A percentile compares a stretch with the other conserved stretches of the same genome.
phyloP scores from a whole-genome alignment of 1,140 invertebrate species.

The Polyergus mexicanus region DNA sequence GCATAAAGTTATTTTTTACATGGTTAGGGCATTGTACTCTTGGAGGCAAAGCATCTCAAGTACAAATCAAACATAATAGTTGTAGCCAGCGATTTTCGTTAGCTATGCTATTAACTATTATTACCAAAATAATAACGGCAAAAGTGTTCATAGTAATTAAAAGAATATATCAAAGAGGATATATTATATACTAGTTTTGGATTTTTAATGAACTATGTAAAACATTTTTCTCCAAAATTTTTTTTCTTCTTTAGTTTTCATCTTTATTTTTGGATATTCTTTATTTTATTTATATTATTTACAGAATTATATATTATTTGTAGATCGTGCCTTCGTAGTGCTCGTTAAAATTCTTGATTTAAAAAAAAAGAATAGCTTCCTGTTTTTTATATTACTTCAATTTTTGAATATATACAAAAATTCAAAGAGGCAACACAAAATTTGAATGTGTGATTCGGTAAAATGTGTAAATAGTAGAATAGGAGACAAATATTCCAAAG shows the following conservation, averaged over 20 bases:
- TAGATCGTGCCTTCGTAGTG: constrained; percentile 48
- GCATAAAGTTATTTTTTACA: constrained; percentile 19
- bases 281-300: constrained; percentile 2
- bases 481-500: constrained; percentile 20
- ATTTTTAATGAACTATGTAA: constrained; percentile 16
- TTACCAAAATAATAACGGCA: constrained; percentile 50
- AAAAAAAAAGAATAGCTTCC: background rate
- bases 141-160: constrained; percentile 47
- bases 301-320: constrained; percentile 11
- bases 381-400: background rate
- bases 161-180: constrained; percentile 34
- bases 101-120: constrained; percentile 30
- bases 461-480: constrained; percentile 67
- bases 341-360: constrained; percentile 2
- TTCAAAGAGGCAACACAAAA: constrained; percentile 41
- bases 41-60: constrained; percentile 67
- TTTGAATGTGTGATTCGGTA: constrained; percentile 44
- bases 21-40: constrained; percentile 60
- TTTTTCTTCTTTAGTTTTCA: background rate
- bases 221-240: background rate
- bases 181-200: constrained; percentile 12
- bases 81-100: constrained; percentile 1
- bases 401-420: background rate
- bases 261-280: background rate
- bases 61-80: constrained; percentile 69